Base-by-base conservation (phyloP, 2,113 vertebrate species). In the Uropsilus gracilis region DNA sequence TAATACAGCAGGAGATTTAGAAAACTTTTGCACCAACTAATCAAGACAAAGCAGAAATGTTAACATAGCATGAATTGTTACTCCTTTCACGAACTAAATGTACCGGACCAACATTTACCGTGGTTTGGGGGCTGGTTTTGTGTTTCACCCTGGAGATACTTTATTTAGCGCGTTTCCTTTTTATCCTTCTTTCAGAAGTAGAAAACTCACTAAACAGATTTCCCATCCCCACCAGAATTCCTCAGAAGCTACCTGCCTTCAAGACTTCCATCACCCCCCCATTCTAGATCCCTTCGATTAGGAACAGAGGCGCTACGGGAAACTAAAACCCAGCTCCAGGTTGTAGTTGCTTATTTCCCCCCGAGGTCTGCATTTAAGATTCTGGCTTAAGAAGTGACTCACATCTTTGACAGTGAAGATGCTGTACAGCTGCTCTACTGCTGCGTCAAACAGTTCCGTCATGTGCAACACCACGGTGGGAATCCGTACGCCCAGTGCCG, bases 1-100 rank as follows among this genome's bases (percentile, higher is more conserved):
- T 48, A 98, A 92, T 89, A 98, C 91, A 34, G 98, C 98, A 63
- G 96, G 59, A 91, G 96, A 77, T 75, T 98, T 98, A 24, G 98
- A 98, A 95, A 98, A 98, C 63, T 97, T 97, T 84, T 98, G 97
- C 12, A 98, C 97, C 96, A 98, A 64, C 98, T 98, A 81, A 68
- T 1, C 55, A 94, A 95, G 53, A 93, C 39, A 11, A 8, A 95
- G 10, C 2, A 75, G n/a, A 81, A 5, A 18, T 6, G 11, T 96
- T 88, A 96, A 28, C 88, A n/a, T 16, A 63, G 13, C 5, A 55
- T 22, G 12, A n/a, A n/a, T n/a, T 32, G 8, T 61, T 30, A 61
- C 3, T 9, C 26, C 28, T 61, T 61, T 61, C 28, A 61, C n/a
- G n/a, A 86, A 16, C 34, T 71, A 94, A 81, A 64, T 28, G 34